Percentiles rank a stretch among this genome's conserved stretches.
These are phyloP conservation scores for Abscondita cerata DNA, from an alignment of 2,888 invertebrate genomes.

Conservation along the genomic window DNA sequence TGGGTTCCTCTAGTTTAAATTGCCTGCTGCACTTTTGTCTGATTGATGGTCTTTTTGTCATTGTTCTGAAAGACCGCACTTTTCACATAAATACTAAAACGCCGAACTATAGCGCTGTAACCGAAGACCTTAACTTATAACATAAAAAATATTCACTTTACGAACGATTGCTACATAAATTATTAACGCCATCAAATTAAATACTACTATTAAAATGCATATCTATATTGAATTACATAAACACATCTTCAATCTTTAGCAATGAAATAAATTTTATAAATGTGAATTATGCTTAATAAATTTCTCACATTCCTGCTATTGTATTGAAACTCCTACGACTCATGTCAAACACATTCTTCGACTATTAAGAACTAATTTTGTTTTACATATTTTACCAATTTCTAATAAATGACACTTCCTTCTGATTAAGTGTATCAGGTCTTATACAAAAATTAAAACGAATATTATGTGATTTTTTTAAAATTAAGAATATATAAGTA, in stretches of 20 bases:
- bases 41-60: conserved; percentile 52
- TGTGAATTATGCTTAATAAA: conserved; percentile 4
- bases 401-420: too few relatives aligned
- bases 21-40: conserved; percentile 51
- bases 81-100: conserved; percentile 34
- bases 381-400: not conserved
- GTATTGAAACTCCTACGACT: conserved; percentile 4
- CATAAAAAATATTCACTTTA: not conserved
- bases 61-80: conserved; percentile 39
- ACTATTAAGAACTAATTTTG: not conserved
- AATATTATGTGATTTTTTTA: too few relatives aligned
- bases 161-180: not conserved
- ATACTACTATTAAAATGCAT: conserved; percentile 8
- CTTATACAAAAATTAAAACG: too few relatives aligned
- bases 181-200: conserved; percentile 10
- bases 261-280: conserved; percentile 6
- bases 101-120: conserved; percentile 19
- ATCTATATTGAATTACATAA: conserved; percentile 8
- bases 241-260: conserved; percentile 7
- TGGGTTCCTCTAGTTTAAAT: conserved; percentile 53
- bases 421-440: too few relatives aligned
- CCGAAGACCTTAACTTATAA: conserved; percentile 9
- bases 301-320: conserved; percentile 9
- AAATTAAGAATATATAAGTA: too few relatives aligned
- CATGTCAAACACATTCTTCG: conserved; percentile 2